phyloP scores from a whole-genome alignment of 1,140 invertebrate genomes.

The Temnothorax longispinosus region DNA sequence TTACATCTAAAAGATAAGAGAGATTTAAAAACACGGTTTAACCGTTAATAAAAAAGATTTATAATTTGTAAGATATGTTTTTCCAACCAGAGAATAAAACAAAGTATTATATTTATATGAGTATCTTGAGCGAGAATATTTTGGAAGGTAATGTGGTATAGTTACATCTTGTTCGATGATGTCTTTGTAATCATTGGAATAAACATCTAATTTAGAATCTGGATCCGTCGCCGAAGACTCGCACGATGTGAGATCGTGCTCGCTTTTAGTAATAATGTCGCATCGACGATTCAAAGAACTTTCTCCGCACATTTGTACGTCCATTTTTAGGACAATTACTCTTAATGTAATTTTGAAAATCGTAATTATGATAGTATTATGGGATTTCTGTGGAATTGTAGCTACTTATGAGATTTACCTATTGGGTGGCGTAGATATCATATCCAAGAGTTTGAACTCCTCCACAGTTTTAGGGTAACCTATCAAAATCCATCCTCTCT shows the following conservation, averaged over 20 bases:
- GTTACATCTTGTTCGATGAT: slow-evolving; percentile 71
- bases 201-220: slow-evolving; percentile 47
- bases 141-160: background rate
- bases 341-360: slow-evolving; percentile 51
- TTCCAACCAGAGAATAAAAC: background rate
- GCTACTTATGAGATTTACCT: slow-evolving; percentile 79
- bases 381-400: background rate
- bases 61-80: background rate
- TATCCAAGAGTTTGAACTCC: slow-evolving; percentile 88
- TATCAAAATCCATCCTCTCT: slow-evolving; percentile 88
- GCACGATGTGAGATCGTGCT: slow-evolving; percentile 44
- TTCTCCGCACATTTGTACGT: slow-evolving; percentile 53
- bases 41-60: background rate
- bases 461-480: slow-evolving; percentile 86
- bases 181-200: slow-evolving; percentile 63
- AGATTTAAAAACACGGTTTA: background rate
- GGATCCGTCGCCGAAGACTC: background rate
- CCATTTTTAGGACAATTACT: slow-evolving; percentile 70
- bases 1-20: background rate
- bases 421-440: slow-evolving; percentile 88
- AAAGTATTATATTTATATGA: background rate
- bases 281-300: slow-evolving; percentile 64
- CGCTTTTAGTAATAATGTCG: slow-evolving; percentile 58
- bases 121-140: background rate
- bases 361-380: background rate